Conservation (phyloP, 1,140 invertebrate genomes). For the Sinella curviseta region DNA sequence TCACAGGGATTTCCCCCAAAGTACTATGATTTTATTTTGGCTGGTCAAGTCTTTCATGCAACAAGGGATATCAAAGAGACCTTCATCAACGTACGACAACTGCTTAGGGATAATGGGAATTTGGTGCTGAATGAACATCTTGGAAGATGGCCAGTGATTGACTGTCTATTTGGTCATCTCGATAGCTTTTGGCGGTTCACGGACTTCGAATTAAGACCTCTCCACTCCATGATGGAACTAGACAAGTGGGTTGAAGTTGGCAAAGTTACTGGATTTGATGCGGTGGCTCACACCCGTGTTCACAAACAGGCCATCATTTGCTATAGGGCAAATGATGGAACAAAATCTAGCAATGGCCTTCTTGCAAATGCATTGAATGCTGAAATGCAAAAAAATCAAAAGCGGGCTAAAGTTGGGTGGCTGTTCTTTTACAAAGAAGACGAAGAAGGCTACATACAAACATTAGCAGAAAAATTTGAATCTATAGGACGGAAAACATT, state of each 20-base stretch:
- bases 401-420: too few relatives aligned
- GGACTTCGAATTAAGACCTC: slow-evolving; percentile 23
- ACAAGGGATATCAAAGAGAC: not conserved
- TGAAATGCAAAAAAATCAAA: too few relatives aligned
- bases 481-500: too few relatives aligned
- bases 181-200: slow-evolving; percentile 40
- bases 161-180: slow-evolving; percentile 27
- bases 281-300: not conserved
- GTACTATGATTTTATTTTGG: slow-evolving; percentile 34
- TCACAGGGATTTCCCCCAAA: slow-evolving; percentile 20
- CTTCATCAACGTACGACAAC: not conserved
- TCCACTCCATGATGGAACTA: not conserved
- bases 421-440: too few relatives aligned
- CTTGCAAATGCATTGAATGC: too few relatives aligned
- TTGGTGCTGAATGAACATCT: slow-evolving; percentile 8
- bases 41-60: slow-evolving; percentile 33
- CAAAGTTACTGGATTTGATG: not conserved
- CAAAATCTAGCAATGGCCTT: too few relatives aligned
- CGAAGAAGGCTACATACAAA: too few relatives aligned
- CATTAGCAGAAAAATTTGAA: too few relatives aligned
- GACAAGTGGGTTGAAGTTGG: not conserved
- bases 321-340: too few relatives aligned
- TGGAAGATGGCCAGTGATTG: not conserved
- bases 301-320: not conserved
- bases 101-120: slow-evolving; percentile 13